These are phyloP conservation scores for Enhydra lutris DNA, from an alignment of 2,113 vertebrate species.

Conservation along the genomic window DNA sequence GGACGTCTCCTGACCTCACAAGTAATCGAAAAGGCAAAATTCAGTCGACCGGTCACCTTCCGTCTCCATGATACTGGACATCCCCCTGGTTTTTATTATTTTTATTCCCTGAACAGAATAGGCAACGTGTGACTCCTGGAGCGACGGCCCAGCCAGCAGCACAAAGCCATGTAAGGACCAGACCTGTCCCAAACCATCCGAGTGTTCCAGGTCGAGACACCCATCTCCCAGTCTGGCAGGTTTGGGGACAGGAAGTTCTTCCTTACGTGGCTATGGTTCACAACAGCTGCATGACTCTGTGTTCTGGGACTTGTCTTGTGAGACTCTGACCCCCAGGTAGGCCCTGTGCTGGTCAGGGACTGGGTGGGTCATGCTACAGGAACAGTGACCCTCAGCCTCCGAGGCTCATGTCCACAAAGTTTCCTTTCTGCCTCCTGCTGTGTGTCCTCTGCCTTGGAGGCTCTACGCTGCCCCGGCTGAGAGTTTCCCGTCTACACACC, in stretches of 20 bases:
- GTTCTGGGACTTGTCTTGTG: neutral
- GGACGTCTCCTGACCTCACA: neutral
- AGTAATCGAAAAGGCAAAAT: neutral
- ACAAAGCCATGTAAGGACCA: rapidly evolving
- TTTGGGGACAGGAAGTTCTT: neutral
- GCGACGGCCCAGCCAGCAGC: rapidly evolving
- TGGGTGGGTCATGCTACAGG: rapidly evolving
- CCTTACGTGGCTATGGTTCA: neutral
- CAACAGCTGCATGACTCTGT: rapidly evolving
- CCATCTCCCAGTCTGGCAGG: neutral
- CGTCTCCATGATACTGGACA: neutral
- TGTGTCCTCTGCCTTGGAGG: rapidly evolving
- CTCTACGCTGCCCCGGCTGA: rapidly evolving
- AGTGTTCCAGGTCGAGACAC: rapidly evolving
- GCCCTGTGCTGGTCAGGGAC: rapidly evolving
- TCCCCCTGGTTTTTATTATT: neutral
- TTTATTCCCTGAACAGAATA: neutral
- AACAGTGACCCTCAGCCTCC: rapidly evolving
- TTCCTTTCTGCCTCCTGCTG: rapidly evolving
- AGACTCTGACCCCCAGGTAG: neutral
- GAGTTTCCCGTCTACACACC: rapidly evolving
- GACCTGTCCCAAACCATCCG: neutral
- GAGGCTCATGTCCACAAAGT: rapidly evolving
- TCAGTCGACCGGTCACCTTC: neutral
- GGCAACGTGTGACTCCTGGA: neutral